Base-by-base conservation (phyloP, 2,113 vertebrate species). In the Pagrus major region DNA sequence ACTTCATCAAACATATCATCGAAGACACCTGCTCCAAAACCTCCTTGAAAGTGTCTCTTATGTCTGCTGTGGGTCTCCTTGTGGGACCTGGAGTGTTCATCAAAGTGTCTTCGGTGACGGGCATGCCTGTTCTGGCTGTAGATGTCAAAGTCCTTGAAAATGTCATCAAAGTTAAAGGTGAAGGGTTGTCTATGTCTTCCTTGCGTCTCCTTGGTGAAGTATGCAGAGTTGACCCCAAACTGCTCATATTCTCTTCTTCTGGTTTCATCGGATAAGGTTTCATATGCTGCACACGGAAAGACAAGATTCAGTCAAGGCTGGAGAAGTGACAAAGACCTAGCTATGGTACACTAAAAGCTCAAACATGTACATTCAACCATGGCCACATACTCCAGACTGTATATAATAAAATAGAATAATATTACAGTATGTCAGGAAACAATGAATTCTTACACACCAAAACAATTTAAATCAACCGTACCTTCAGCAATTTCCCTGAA, bases 401-500 rank as follows among this genome's bases (percentile, higher is more conserved):
- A n/a, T n/a, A n/a, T n/a, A 9, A 41, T 11, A 41, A 9, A 41
- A 41, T 41, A 41, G 7, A 41, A 9, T 41, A 41, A 41, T 41
- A 41, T 41, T n/a, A n/a, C n/a, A n/a, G n/a, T n/a, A n/a, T n/a
- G n/a, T n/a, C n/a, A n/a, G n/a, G n/a, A n/a, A n/a, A n/a, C n/a
- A n/a, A n/a, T n/a, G n/a, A n/a, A n/a, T n/a, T n/a, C n/a, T n/a
- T n/a, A n/a, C n/a, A n/a, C n/a, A 73, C 0, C 8, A 5, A 59
- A 37, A 58, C 31, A 69, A 58, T 16, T n/a, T 3, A 0, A 41
- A 39, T 29, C 9, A 66, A 51, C n/a, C 78, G 75, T 93, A 98
- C 98, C 98, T 96, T 99, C 97, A 58, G 97, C 97, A 88, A 98
- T 97, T 94, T 98, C 97, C 85, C 96, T 94, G 84, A 99, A 99